Evolutionary conservation across 2,797 vertebrate species (phyloP).

Genomic region (Antennarius maculatus): DNA sequence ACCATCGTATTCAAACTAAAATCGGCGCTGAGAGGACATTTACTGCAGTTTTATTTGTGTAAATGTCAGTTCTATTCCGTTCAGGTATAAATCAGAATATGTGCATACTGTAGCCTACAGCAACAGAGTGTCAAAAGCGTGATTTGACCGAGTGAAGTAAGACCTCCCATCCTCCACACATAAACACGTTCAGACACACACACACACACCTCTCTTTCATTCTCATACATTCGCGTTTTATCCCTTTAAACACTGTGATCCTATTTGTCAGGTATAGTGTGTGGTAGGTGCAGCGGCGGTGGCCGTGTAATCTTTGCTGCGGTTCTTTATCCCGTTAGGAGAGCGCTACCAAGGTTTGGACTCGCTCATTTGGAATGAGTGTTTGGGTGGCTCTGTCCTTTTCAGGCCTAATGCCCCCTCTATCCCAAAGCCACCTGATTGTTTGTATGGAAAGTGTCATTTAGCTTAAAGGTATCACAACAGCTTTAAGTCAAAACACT

Average conservation of each 20-base stretch:
- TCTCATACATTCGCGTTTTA: slow-evolving; percentile 71
- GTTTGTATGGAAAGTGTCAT: slow-evolving; percentile 16
- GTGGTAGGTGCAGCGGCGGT: slow-evolving; percentile 76
- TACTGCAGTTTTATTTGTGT: slow-evolving; percentile 53
- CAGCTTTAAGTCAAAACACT: slow-evolving; percentile 14
- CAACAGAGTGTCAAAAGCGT: slow-evolving; percentile 45
- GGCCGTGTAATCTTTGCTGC: slow-evolving; percentile 79
- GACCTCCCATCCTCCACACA: slow-evolving; percentile 27
- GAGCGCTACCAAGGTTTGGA: slow-evolving; percentile 66
- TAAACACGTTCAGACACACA: not conserved
- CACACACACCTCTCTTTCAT: slow-evolving; percentile 60
- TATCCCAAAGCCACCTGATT: slow-evolving; percentile 41
- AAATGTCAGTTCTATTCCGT: slow-evolving; percentile 53
- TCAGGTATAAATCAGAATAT: slow-evolving; percentile 40
- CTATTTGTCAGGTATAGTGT: slow-evolving; percentile 82
- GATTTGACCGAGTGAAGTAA: slow-evolving; percentile 54
- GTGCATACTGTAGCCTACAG: slow-evolving; percentile 53
- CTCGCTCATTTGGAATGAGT: slow-evolving; percentile 80
- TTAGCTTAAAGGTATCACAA: slow-evolving; percentile 45
- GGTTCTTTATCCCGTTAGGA: slow-evolving; percentile 79
- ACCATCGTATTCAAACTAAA: slow-evolving; percentile 21
- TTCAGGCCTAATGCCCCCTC: slow-evolving; percentile 73
- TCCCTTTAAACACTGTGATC: slow-evolving; percentile 80
- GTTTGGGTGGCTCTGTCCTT: slow-evolving; percentile 77
- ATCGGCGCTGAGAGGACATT: slow-evolving; percentile 35